phyloP scores from a whole-genome alignment of 2,797 vertebrate species.

The Acrossocheilus fasciatus region DNA sequence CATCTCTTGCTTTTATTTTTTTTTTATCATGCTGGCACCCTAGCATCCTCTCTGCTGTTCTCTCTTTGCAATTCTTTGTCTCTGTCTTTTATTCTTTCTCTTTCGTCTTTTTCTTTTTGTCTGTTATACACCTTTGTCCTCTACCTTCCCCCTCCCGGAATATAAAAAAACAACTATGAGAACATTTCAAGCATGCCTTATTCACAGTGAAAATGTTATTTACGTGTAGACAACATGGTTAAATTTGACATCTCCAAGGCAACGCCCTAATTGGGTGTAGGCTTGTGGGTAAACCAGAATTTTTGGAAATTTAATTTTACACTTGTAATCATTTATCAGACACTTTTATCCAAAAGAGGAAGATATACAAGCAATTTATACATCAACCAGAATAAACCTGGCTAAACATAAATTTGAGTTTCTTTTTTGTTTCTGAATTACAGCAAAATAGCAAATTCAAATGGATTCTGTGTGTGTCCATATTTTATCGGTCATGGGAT shows the following conservation, averaged over 20 bases:
- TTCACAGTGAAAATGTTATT: not conserved
- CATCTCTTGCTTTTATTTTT: constrained; percentile 27
- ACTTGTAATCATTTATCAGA: not conserved
- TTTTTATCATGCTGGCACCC: constrained; percentile 36
- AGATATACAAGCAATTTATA: not conserved
- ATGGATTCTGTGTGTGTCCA: constrained; percentile 89
- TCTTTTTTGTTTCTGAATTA: constrained; percentile 59
- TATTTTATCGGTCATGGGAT: constrained; percentile 97
- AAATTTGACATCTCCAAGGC: constrained; percentile 6
- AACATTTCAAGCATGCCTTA: not conserved
- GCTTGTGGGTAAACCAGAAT: not conserved
- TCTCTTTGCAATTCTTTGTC: constrained; percentile 31
- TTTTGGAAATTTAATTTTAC: not conserved
- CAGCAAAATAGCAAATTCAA: constrained; percentile 83
- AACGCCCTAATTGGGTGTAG: not conserved
- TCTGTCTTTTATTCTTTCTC: constrained; percentile 16
- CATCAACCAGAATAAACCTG: not conserved
- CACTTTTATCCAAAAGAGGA: not conserved
- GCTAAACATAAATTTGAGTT: not conserved
- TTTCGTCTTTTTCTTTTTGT: constrained; percentile 18
- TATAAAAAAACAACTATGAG: not conserved
- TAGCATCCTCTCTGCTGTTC: constrained; percentile 30
- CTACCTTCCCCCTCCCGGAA: not conserved
- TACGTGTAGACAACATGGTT: constrained; percentile 2
- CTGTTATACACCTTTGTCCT: constrained; percentile 2